A percentile compares a stretch with the other conserved stretches of the same genome.
Conservation (phyloP, 2,113 vertebrate genomes). For the Crotalus helleri region DNA sequence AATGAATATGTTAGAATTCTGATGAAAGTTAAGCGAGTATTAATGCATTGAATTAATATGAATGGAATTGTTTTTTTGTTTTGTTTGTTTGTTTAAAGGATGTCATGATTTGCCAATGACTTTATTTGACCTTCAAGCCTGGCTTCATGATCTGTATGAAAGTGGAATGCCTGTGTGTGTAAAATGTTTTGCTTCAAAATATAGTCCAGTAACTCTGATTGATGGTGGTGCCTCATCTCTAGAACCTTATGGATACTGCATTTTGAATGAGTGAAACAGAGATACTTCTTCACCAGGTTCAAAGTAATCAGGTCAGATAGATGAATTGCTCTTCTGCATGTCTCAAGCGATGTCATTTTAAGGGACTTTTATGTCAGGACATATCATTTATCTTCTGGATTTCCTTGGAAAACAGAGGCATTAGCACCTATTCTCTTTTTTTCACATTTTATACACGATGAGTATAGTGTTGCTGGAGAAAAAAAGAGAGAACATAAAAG, state of each 20-base stretch:
- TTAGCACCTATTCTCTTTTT: conserved; percentile 11
- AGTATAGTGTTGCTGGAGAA: background rate
- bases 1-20: conserved; percentile 39
- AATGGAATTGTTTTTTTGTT: conserved; percentile 46
- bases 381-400: conserved; percentile 45
- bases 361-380: conserved; percentile 55
- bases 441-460: conserved; percentile 8
- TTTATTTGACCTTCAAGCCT: conserved; percentile 68
- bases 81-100: conserved; percentile 55
- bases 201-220: conserved; percentile 71
- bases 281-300: conserved; percentile 60
- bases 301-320: conserved; percentile 43
- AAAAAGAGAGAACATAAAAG: background rate
- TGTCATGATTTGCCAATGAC: conserved; percentile 56
- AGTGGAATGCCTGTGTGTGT: conserved; percentile 55
- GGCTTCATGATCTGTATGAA: conserved; percentile 56
- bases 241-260: conserved; percentile 62
- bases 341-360: conserved; percentile 52
- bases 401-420: conserved; percentile 39
- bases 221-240: conserved; percentile 66
- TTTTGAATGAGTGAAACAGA: conserved; percentile 67
- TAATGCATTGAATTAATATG: conserved; percentile 17
- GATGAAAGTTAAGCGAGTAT: conserved; percentile 42
- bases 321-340: conserved; percentile 50
- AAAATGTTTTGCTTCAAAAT: conserved; percentile 73